A percentile compares a stretch with the other conserved stretches of the same genome.
Conservation (phyloP, 1,140 invertebrate genomes). For the Catajapyx aquilonaris region DNA sequence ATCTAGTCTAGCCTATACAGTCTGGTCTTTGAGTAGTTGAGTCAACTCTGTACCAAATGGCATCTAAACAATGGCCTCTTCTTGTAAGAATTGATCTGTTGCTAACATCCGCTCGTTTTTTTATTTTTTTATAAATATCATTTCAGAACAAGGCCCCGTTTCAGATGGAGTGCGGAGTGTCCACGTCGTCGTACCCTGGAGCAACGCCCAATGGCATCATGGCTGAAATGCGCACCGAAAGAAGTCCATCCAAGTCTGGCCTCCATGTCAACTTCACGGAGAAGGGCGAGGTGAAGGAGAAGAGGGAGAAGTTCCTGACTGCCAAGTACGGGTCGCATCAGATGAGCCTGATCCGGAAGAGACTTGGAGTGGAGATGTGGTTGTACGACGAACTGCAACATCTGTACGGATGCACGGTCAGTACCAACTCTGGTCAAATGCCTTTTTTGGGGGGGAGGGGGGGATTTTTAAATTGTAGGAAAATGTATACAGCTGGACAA, state of each 20-base stretch:
- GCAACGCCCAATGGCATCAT: conserved; percentile 5
- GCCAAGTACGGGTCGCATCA: conserved; percentile 92
- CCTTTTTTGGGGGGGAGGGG: too few species aligned
- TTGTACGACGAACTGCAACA: conserved; percentile 84
- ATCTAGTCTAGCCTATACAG: too few species aligned
- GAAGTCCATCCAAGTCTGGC: conserved; percentile 50
- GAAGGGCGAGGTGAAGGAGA: conserved; percentile 64
- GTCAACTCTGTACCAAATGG: too few species aligned
- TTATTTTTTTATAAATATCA: too few species aligned
- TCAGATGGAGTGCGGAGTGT: conserved; percentile 13
- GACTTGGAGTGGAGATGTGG: conserved; percentile 91
- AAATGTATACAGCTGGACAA: too few species aligned
- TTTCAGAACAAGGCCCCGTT: not conserved
- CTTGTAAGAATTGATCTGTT: too few species aligned
- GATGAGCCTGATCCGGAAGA: conserved; percentile 86
- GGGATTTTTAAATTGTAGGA: too few species aligned
- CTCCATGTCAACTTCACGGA: conserved; percentile 74
- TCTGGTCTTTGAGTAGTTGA: too few species aligned
- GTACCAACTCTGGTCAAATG: too few species aligned
- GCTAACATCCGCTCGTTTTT: too few species aligned
- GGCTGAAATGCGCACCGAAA: conserved; percentile 24
- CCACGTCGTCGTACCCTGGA: conserved; percentile 5
- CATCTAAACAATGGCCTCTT: too few species aligned
- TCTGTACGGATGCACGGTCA: conserved; percentile 60
- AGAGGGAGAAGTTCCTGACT: conserved; percentile 81